phyloP scores from a whole-genome alignment of 2,888 invertebrate species.

The Siphonodentalium dalli region DNA sequence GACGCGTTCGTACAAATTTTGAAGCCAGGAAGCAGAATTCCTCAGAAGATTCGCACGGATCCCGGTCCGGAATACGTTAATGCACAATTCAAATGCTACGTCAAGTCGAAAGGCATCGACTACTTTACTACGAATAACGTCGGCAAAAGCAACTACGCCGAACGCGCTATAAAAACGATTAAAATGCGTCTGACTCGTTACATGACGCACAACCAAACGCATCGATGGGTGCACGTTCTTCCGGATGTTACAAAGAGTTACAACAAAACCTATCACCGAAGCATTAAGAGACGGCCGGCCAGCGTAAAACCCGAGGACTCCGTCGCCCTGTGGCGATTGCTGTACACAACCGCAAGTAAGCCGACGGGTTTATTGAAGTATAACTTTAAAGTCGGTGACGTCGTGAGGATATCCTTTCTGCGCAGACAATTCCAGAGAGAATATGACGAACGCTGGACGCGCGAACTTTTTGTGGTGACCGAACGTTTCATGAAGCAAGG shows the following conservation, averaged over 20 bases:
- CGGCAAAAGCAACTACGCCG: slow-evolving; percentile 22
- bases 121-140: slow-evolving; percentile 23
- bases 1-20: slow-evolving; percentile 19
- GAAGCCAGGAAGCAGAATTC: slow-evolving; percentile 9
- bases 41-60: slow-evolving; percentile 10
- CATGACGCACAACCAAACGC: slow-evolving; percentile 17
- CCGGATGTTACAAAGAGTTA: slow-evolving; percentile 20
- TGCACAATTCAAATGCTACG: slow-evolving; percentile 5
- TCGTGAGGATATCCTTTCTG: slow-evolving; percentile 17
- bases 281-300: slow-evolving; percentile 19
- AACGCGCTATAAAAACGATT: slow-evolving; percentile 25
- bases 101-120: slow-evolving; percentile 7
- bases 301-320: slow-evolving; percentile 17
- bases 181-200: slow-evolving; percentile 20
- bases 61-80: slow-evolving; percentile 22
- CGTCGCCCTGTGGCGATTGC: slow-evolving; percentile 14
- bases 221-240: slow-evolving; percentile 20
- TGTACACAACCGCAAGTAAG: not conserved
- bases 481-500: slow-evolving; percentile 14
- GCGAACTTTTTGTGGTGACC: slow-evolving; percentile 18
- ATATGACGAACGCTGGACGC: slow-evolving; percentile 22
- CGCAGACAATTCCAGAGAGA: slow-evolving; percentile 15
- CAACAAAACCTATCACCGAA: slow-evolving; percentile 23
- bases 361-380: not conserved
- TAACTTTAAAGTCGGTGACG: slow-evolving; percentile 22